Conservation (phyloP, 2,888 invertebrate species). For the Melikaiella ostensackeni region DNA sequence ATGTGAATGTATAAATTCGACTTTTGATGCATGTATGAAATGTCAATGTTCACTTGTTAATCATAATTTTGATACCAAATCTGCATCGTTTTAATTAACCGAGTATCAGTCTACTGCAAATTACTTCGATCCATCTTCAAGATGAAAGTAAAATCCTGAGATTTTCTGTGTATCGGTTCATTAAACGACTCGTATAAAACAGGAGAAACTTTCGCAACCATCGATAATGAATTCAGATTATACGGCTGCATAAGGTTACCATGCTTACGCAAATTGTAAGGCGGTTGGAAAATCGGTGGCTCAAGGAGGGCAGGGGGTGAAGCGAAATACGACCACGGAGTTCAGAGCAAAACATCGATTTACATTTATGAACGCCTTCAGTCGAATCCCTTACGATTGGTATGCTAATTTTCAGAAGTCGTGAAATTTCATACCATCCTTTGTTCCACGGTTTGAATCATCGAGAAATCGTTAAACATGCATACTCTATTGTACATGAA, state of each 20-base stretch:
- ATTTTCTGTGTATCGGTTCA: no score
- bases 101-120: no score
- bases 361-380: slow-evolving; percentile 30
- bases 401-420: slow-evolving; percentile 31
- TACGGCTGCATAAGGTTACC: slow-evolving; percentile 5
- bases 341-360: slow-evolving; percentile 25
- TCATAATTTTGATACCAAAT: no score
- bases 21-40: no score
- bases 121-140: no score
- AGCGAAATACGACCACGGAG: slow-evolving; percentile 1
- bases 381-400: slow-evolving; percentile 8
- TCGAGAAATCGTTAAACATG: neutral
- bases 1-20: no score
- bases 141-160: no score
- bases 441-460: neutral
- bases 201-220: neutral
- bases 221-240: slow-evolving; percentile 25
- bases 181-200: slow-evolving; percentile 20
- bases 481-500: neutral
- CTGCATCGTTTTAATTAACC: no score
- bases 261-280: slow-evolving; percentile 29
- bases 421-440: slow-evolving; percentile 12
- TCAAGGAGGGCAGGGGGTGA: neutral
- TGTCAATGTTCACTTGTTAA: no score
- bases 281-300: slow-evolving; percentile 23